phyloP scores from a whole-genome alignment of 2,888 invertebrate genomes.

The Coenonympha arcania region DNA sequence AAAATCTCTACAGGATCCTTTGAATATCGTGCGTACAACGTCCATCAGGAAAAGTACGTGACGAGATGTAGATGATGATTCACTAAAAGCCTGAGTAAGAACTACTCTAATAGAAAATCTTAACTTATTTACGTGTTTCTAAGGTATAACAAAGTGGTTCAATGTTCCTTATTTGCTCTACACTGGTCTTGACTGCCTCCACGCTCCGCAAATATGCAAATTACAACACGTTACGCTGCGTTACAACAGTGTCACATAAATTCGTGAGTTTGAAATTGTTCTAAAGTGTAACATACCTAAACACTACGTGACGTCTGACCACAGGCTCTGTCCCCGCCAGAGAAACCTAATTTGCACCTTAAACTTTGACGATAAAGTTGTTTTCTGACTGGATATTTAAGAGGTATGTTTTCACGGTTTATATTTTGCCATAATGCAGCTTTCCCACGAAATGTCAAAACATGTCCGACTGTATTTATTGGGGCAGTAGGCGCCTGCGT shows the following conservation, averaged over 20 bases:
- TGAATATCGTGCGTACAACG: too few species aligned
- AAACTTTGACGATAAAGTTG: not conserved
- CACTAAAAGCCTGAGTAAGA: too few species aligned
- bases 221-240: conserved; percentile 19
- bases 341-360: conserved; percentile 1
- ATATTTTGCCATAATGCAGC: conserved; percentile 20
- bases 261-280: conserved; percentile 25
- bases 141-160: too few species aligned
- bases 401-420: conserved; percentile 12
- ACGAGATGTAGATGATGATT: too few species aligned
- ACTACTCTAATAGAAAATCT: too few species aligned
- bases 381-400: not conserved
- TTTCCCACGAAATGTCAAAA: conserved; percentile 65
- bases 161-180: not conserved
- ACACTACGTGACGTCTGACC: conserved; percentile 26
- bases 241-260: conserved; percentile 25
- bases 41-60: too few species aligned
- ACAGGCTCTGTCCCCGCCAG: not conserved
- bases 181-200: not conserved
- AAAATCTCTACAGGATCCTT: too few species aligned
- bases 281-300: conserved; percentile 21
- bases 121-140: too few species aligned
- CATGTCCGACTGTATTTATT: conserved; percentile 48
- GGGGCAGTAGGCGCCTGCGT: conserved; percentile 39
- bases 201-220: conserved; percentile 21